Conservation (phyloP, 2,113 vertebrate species). For the Mus pahari region DNA sequence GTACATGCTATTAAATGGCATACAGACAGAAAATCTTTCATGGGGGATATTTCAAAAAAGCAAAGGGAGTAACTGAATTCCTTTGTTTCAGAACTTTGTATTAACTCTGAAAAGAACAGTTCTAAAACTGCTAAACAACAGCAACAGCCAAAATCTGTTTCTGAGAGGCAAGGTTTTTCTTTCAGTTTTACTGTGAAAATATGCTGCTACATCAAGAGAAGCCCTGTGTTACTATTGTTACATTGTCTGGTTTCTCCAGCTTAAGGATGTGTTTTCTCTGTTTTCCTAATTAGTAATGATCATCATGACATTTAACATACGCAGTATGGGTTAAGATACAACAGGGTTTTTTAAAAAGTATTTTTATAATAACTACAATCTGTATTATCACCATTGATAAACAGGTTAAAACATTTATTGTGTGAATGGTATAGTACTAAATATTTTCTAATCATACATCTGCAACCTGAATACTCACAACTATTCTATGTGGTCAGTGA, state of each 20-base stretch:
- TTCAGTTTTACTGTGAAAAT: background rate
- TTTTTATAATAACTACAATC: background rate
- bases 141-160: background rate
- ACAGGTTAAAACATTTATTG: background rate
- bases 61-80: background rate
- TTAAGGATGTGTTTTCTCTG: background rate
- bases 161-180: background rate
- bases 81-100: background rate
- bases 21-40: background rate
- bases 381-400: constrained; percentile 11
- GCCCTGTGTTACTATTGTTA: background rate
- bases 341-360: background rate
- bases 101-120: background rate
- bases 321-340: background rate
- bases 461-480: background rate
- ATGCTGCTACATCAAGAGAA: background rate
- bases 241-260: background rate
- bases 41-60: background rate
- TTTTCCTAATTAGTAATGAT: background rate
- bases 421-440: background rate
- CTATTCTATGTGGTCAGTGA: background rate
- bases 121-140: background rate
- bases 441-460: background rate
- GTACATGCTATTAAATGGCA: background rate
- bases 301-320: background rate